Conservation (phyloP, 2,888 invertebrate genomes). For the Temnothorax ravouxi region DNA sequence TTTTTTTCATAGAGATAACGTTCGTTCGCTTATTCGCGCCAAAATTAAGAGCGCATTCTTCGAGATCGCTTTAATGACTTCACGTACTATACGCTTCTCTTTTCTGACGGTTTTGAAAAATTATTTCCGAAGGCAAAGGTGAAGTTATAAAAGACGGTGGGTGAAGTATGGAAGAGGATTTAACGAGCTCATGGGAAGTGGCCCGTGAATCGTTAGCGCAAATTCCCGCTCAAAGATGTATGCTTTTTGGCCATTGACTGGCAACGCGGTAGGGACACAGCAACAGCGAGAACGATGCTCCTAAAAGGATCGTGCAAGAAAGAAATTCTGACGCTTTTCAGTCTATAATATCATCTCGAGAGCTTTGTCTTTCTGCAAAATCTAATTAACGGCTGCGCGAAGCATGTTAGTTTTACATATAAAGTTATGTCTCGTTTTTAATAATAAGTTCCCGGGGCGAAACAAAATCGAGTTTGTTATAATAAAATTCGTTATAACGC, state of each 20-base stretch:
- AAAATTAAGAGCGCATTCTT: slow-evolving; percentile 9
- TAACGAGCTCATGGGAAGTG: slow-evolving; percentile 39
- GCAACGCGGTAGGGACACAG: slow-evolving; percentile 6
- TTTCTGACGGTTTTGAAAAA: slow-evolving; percentile 19
- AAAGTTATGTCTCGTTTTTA: neutral
- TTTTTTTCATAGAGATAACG: neutral
- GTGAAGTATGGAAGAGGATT: slow-evolving; percentile 9
- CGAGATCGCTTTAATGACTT: slow-evolving; percentile 22
- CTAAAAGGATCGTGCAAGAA: neutral
- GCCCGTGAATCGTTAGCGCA: slow-evolving; percentile 35
- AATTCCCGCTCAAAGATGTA: slow-evolving; percentile 29
- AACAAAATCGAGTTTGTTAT: neutral
- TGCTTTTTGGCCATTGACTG: slow-evolving; percentile 19
- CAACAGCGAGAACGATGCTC: neutral
- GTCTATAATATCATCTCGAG: slow-evolving; percentile 14
- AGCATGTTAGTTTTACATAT: neutral
- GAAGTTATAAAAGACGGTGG: neutral
- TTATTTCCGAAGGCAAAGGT: slow-evolving; percentile 22
- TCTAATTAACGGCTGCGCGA: slow-evolving; percentile 6
- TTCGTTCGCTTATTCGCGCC: neutral
- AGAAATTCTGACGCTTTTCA: slow-evolving; percentile 29
- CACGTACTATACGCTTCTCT: slow-evolving; percentile 15
- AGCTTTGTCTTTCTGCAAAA: neutral
- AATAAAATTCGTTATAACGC: neutral
- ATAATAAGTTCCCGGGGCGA: neutral